Conservation (phyloP, 1,140 invertebrate genomes). For the Drosophila melanogaster region Release_6_plus_ISO1_MT NT_033779.5:14352501-14353000, state of each 20-base stretch:
- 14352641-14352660: slow-evolving; percentile 33
- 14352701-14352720: slow-evolving; percentile 89
- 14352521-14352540: slow-evolving; percentile 5
- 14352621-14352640: slow-evolving; percentile 58
- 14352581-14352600: slow-evolving; percentile 2
- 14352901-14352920: slow-evolving; percentile 51
- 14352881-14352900: slow-evolving; percentile 87
- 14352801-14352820: slow-evolving; percentile 90
- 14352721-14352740: slow-evolving; percentile 89
- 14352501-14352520: slow-evolving; percentile 3
- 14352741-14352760: slow-evolving; percentile 85
- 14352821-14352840: slow-evolving; percentile 87
- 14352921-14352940: slow-evolving; percentile 43
- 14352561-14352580: not conserved
- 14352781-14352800: slow-evolving; percentile 86
- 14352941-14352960: slow-evolving; percentile 53
- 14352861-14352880: slow-evolving; percentile 88
- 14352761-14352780: slow-evolving; percentile 85
- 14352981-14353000: slow-evolving; percentile 38
- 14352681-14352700: slow-evolving; percentile 85
- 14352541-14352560: not conserved
- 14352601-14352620: slow-evolving; percentile 25
- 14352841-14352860: slow-evolving; percentile 86
- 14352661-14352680: slow-evolving; percentile 84
- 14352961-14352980: slow-evolving; percentile 8